A percentile compares a stretch with the other conserved stretches of the same genome.
Conservation (phyloP, 1,140 invertebrate species). For the Drosophila miranda region DNA sequence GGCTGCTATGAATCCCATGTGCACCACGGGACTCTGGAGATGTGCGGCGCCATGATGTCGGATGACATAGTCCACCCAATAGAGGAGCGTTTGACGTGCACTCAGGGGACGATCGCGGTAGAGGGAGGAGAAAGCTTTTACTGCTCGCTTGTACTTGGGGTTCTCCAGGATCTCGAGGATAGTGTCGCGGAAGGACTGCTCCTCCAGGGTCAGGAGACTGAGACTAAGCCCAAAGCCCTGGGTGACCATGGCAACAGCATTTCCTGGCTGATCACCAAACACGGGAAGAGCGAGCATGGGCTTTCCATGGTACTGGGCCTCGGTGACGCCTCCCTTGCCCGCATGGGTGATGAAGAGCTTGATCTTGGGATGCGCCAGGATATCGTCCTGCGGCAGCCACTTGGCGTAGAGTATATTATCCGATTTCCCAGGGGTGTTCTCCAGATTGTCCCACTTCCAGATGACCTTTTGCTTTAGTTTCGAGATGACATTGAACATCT, state of each 20-base stretch:
- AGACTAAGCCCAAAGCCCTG: constrained; percentile 68
- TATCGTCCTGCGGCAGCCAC: constrained; percentile 85
- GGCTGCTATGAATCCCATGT: constrained; percentile 76
- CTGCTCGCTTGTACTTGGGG: constrained; percentile 48
- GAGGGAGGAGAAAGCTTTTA: constrained; percentile 44
- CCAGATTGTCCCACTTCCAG: constrained; percentile 83
- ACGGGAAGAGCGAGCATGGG: constrained; percentile 83
- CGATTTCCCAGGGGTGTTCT: constrained; percentile 80
- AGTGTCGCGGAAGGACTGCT: constrained; percentile 58
- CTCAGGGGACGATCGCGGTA: constrained; percentile 67
- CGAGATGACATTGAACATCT: constrained; percentile 83
- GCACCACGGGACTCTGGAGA: constrained; percentile 52
- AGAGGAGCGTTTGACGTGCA: constrained; percentile 75
- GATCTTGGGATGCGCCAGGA: constrained; percentile 84
- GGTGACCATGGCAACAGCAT: constrained; percentile 40
- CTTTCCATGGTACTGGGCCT: constrained; percentile 83
- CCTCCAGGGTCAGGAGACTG: constrained; percentile 83
- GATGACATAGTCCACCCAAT: constrained; percentile 83
- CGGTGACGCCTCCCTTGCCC: constrained; percentile 84
- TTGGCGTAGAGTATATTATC: constrained; percentile 84
- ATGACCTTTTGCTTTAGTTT: constrained; percentile 82
- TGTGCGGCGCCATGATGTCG: constrained; percentile 81
- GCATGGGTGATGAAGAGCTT: constrained; percentile 89
- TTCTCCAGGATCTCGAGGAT: constrained; percentile 56
- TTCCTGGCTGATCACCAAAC: constrained; percentile 75